phyloP scores from a whole-genome alignment of 2,888 invertebrate genomes.

The Melanotus villosus region DNA sequence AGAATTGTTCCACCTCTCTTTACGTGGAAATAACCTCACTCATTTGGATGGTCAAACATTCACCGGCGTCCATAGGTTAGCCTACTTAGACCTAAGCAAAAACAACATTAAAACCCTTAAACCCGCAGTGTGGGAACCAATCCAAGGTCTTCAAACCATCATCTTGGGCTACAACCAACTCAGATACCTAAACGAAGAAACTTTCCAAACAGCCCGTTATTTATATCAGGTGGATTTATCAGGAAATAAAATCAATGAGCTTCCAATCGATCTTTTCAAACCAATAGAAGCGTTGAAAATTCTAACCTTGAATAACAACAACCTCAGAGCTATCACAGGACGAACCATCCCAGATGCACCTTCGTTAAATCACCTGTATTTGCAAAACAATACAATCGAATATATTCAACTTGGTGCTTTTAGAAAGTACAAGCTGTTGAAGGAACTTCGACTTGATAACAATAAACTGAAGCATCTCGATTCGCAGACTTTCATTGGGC shows the following conservation, averaged over 20 bases:
- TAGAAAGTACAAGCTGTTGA: neutral
- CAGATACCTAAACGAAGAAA: neutral
- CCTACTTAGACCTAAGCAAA: constrained; percentile 26
- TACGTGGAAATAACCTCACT: constrained; percentile 19
- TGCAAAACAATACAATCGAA: constrained; percentile 19
- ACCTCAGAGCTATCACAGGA: neutral
- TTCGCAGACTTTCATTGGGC: neutral
- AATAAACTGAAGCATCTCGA: constrained; percentile 21
- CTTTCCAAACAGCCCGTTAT: neutral
- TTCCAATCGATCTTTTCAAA: neutral
- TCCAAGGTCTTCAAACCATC: neutral
- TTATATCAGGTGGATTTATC: constrained; percentile 7
- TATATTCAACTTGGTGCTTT: constrained; percentile 22
- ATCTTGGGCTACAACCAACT: constrained; percentile 2
- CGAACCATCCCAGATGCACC: constrained; percentile 11
- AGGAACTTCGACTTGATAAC: constrained; percentile 25
- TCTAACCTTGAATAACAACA: constrained; percentile 12
- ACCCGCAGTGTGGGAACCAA: neutral
- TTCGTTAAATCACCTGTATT: constrained; percentile 17
- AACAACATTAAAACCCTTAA: constrained; percentile 15
- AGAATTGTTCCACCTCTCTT: constrained; percentile 9
- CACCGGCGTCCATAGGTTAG: constrained; percentile 15
- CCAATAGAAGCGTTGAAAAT: neutral
- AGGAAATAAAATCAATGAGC: neutral
- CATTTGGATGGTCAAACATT: constrained; percentile 7